Percentiles rank a stretch among this genome's conserved stretches.
Evolutionary conservation across 2,113 vertebrate genomes (phyloP).

Genomic region (Sapayoa aenigma): DNA sequence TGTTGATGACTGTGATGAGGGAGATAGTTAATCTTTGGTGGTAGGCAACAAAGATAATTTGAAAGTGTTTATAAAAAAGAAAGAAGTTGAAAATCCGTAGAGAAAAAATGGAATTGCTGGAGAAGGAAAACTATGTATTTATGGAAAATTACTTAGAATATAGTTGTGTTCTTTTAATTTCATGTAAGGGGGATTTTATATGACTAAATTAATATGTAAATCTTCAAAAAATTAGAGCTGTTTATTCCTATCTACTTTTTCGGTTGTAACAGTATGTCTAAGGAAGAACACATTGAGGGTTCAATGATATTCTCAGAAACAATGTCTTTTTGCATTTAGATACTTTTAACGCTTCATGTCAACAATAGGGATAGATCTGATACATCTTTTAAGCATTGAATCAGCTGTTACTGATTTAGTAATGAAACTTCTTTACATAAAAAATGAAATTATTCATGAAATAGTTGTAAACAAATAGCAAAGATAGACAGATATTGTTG

Average conservation of each 20-base stretch:
- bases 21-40: background rate
- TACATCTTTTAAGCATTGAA: background rate
- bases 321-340: background rate
- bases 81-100: background rate
- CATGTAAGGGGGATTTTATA: background rate
- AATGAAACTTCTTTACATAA: background rate
- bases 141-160: background rate
- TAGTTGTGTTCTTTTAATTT: background rate
- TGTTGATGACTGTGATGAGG: background rate
- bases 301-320: background rate
- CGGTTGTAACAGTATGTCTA: background rate
- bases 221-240: background rate
- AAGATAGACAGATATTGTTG: rapidly evolving
- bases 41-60: background rate
- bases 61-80: background rate
- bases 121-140: background rate
- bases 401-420: background rate
- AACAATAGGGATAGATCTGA: background rate
- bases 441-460: background rate
- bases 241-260: background rate
- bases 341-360: background rate
- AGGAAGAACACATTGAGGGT: background rate
- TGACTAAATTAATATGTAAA: background rate
- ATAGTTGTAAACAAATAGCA: background rate
- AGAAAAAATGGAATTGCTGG: background rate